Base-by-base conservation (phyloP, 2,797 vertebrate species). In the Chiroxiphia lanceolata region DNA sequence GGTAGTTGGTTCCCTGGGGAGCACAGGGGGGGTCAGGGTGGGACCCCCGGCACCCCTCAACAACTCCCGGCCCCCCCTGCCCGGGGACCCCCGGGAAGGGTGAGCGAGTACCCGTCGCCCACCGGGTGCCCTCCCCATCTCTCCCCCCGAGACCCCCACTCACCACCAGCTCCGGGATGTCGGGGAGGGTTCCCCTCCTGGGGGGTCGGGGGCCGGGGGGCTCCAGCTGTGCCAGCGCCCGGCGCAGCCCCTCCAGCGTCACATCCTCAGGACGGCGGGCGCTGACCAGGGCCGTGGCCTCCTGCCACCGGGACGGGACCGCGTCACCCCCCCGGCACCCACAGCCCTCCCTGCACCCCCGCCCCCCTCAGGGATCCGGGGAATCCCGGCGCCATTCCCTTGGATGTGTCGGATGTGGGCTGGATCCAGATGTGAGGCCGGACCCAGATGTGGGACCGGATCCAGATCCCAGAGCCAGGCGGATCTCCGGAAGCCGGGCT, bases 1-100 rank as follows among this genome's bases (percentile, higher is more conserved):
- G 98, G 97, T 99, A 99, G 95, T 99, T 99, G 74, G 99, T 99
- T 47, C 99, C 99, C 98, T 99, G 68, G 3, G 10, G 34, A 53
- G 59, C 34, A 38, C 13, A 0, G 45, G 19, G 26, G 19, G 15
- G 7, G 27, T 63, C 51, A 36, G 36, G 7, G 17, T 14, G 16
- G 31, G 42, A 76, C 31, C 54, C 53, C 25, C 14, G 2, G 10
- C 5, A 36, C 16, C 11, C 36, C 56, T 51, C 15, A 36, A 36
- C 56, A 14, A 7, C 17, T 8, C 13, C 13, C 29, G 15, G 9
- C 18, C 6, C 18, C 36, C 15, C 48, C 4, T 20, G 7, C 31
- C 34, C n/a, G 4, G 21, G 20, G 40, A 53, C 9, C 29, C 31
- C 47, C 10, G 1, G 14, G 31, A 19, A n/a, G 34, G 53, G 23